Percentiles rank a stretch among this genome's conserved stretches.
Conservation (phyloP, 2,797 vertebrate genomes). For the Graptemys geographica region DNA sequence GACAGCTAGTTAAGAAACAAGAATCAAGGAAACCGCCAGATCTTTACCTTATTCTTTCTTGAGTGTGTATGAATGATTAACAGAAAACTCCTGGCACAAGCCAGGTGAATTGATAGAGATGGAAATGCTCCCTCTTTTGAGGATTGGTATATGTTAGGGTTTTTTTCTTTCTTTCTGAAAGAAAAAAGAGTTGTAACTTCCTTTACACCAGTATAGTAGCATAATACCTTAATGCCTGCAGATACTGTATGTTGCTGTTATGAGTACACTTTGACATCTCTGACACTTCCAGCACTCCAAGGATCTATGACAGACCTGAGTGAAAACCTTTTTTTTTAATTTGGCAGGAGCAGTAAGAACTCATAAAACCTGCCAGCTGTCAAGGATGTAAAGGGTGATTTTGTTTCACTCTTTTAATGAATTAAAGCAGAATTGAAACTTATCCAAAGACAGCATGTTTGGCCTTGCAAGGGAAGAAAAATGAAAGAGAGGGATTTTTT, state of each 20-base stretch:
- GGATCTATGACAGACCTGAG: constrained; percentile 86
- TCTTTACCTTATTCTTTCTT: not conserved
- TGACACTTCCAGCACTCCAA: constrained; percentile 81
- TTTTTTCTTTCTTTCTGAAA: constrained; percentile 46
- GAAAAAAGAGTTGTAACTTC: constrained; percentile 74
- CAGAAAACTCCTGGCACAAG: constrained; percentile 38
- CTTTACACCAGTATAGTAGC: constrained; percentile 75
- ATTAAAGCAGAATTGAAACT: constrained; percentile 90
- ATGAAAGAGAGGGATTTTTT: constrained; percentile 85
- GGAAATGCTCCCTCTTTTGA: constrained; percentile 21
- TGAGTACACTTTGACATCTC: constrained; percentile 81
- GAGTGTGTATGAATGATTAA: not conserved
- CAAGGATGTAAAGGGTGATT: constrained; percentile 90
- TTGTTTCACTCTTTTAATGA: constrained; percentile 90
- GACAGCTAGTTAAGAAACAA: constrained; percentile 5
- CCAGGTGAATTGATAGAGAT: constrained; percentile 41
- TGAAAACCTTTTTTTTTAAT: constrained; percentile 73
- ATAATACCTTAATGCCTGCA: constrained; percentile 78
- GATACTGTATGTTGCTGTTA: constrained; percentile 83
- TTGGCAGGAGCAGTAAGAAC: constrained; percentile 84
- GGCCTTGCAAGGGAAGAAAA: constrained; percentile 89
- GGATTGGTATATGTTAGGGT: constrained; percentile 20
- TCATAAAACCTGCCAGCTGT: constrained; percentile 89
- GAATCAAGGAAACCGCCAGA: not conserved
- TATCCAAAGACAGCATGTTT: constrained; percentile 92